Evolutionary conservation across 1,140 invertebrate genomes (phyloP), one percentile per base, ranked within the genome.

Genomic region (Anastatus disparis): DNA sequence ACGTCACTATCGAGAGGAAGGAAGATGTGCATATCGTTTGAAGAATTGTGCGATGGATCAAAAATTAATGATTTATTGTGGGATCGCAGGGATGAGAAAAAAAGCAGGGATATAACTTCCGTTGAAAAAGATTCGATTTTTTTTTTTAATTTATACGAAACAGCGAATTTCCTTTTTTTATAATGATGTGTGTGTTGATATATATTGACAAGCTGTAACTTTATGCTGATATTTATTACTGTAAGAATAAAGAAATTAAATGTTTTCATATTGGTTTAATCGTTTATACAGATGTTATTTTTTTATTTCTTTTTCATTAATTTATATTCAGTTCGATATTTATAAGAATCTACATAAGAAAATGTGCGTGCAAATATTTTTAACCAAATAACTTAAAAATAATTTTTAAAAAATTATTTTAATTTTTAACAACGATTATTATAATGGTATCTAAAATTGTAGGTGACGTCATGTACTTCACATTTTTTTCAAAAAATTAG

Each of bases 11-110:
- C n/a, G 76, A 81, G 0, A 73, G 71, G 17, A 82, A 81, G 35
- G 86, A 87, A 0, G 89, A 89, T 59, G 70, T 89, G 20, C 75
- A 88, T 2, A 76, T 89, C 17, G 80, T 89, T n/a, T 90, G 46
- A 61, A 29, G 1, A 0, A 9, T 9, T 40, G n/a, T n/a, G n/a
- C n/a, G n/a, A n/a, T n/a, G n/a, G n/a, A 17, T 1, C 17, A 17
- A 48, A 48, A 17, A 24, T 17, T 0, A 22, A 22, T 22, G 3
- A 24, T 20, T 22, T 48, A 10, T 6, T 42, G 9, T 42, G 4
- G 17, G 13, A 1, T 42, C 40, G 40, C 40, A 20, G n/a, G n/a
- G n/a, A n/a, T n/a, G n/a, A n/a, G n/a, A n/a, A 55, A 31, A 27
- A 17, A 1, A 17, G 31, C 46, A 48, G 20, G 4, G n/a, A 15